Evolutionary conservation across 2,797 vertebrate genomes (phyloP).

Genomic region (Heliangelus exortis): DNA sequence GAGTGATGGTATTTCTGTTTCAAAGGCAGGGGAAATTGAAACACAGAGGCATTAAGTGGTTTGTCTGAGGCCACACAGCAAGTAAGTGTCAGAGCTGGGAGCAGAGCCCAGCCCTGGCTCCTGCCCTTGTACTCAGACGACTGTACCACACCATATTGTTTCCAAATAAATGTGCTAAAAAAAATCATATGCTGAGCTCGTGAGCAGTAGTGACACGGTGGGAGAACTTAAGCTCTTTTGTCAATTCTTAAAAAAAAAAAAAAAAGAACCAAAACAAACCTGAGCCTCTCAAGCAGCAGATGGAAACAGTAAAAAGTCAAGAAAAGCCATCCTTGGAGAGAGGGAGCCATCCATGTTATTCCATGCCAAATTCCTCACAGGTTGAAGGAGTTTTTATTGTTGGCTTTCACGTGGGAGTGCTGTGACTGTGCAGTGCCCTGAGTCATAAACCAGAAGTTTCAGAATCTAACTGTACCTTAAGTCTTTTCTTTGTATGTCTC

Average conservation of each 20-base stretch:
- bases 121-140: conserved; percentile 15
- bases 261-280: neutral
- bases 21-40: conserved; percentile 56
- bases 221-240: conserved; percentile 8
- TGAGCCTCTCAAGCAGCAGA: neutral
- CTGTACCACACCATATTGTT: conserved; percentile 47
- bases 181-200: neutral
- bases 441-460: conserved; percentile 22
- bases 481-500: neutral
- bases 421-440: neutral
- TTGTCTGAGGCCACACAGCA: conserved; percentile 72
- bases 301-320: neutral
- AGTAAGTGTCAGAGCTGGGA: conserved; percentile 66
- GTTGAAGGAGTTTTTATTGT: conserved; percentile 14
- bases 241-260: neutral
- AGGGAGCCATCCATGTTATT: conserved; percentile 8
- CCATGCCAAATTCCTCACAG: neutral
- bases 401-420: neutral
- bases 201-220: neutral
- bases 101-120: conserved; percentile 63
- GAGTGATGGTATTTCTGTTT: conserved; percentile 49
- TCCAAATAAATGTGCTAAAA: conserved; percentile 49
- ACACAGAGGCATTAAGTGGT: conserved; percentile 43
- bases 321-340: neutral
- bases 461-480: neutral